phyloP scores from a whole-genome alignment of 1,140 invertebrate species.

The Tetragnatha versicolor region DNA sequence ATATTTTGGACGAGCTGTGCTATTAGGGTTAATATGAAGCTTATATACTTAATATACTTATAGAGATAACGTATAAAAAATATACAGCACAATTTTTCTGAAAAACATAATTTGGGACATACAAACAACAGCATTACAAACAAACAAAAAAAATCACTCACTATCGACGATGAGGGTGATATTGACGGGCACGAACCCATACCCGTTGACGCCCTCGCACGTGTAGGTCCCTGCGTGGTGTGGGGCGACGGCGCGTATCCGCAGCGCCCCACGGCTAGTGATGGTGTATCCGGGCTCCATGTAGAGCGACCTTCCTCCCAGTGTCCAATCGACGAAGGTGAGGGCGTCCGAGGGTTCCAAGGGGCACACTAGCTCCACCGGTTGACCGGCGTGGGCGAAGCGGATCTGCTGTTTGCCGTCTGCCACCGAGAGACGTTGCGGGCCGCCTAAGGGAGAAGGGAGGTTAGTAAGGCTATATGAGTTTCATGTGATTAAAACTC shows the following conservation, averaged over 20 bases:
- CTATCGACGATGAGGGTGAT: constrained; percentile 30
- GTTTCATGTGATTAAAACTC: too few relatives aligned
- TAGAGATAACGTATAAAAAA: too few relatives aligned
- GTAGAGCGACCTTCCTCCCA: neutral
- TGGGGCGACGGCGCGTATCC: constrained; percentile 11
- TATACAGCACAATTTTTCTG: too few relatives aligned
- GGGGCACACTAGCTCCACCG: constrained; percentile 12
- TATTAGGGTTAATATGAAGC: too few relatives aligned
- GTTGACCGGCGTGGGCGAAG: constrained; percentile 13
- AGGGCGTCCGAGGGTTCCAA: neutral
- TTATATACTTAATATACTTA: too few relatives aligned
- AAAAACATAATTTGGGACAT: too few relatives aligned
- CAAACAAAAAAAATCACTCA: neutral
- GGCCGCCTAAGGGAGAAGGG: too few relatives aligned
- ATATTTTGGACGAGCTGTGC: too few relatives aligned
- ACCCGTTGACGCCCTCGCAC: constrained; percentile 34
- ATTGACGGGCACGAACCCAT: constrained; percentile 14
- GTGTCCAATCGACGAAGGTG: constrained; percentile 22
- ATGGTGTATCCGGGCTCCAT: constrained; percentile 16
- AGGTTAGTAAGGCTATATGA: too few relatives aligned
- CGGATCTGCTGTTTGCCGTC: too few relatives aligned
- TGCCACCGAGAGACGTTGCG: too few relatives aligned
- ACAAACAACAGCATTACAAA: too few relatives aligned
- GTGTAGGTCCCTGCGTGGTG: constrained; percentile 17
- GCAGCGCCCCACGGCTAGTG: neutral